Base-by-base conservation (phyloP, 2,113 vertebrate species). In the Pelusios castaneus region DNA sequence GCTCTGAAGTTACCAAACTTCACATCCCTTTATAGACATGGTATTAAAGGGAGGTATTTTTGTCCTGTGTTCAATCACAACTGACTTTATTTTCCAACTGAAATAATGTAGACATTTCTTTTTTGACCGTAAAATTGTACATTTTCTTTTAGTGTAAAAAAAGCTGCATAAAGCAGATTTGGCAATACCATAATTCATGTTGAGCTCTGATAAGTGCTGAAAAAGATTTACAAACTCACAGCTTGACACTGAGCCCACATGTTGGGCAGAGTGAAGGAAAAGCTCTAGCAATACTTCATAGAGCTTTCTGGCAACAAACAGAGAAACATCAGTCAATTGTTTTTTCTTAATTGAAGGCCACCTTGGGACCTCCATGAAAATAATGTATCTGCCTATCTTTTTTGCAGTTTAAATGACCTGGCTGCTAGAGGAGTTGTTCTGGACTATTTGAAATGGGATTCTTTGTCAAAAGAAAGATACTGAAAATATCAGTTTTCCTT, bases 221-320 rank as follows among this genome's bases (percentile, higher is more conserved):
- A 98, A 97, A 97, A 97, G 96, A 98, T 97, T 97, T 98, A 97
- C 97, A 97, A 97, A 98, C 95, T 98, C 97, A 97, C 96, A 98
- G 97, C 95, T 98, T 97, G 95, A 92, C 84, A 94, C 96, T 95
- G 93, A 98, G 95, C 92, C 90, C 96, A 97, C 97, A 95, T 96
- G 82, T 97, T 97, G 96, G 96, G 96, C 96, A 96, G 95, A 97
- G 51, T 93, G 96, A 97, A 96, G 95, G 91, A 95, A 97, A 97
- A 96, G 84, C 91, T 96, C 95, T 96, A 98, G 94, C 97, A 98
- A 98, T 95, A 95, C 95, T 97, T 80, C 80, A 90, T 76, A 94
- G 94, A 96, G 93, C 88, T 97, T 96, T 87, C 97, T 97, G 97
- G 94, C 94, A 97, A 92, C 90, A 94, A 78, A 82, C 51, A 96